phyloP scores from a whole-genome alignment of 2,113 vertebrate genomes.

The Miniopterus natalensis region DNA sequence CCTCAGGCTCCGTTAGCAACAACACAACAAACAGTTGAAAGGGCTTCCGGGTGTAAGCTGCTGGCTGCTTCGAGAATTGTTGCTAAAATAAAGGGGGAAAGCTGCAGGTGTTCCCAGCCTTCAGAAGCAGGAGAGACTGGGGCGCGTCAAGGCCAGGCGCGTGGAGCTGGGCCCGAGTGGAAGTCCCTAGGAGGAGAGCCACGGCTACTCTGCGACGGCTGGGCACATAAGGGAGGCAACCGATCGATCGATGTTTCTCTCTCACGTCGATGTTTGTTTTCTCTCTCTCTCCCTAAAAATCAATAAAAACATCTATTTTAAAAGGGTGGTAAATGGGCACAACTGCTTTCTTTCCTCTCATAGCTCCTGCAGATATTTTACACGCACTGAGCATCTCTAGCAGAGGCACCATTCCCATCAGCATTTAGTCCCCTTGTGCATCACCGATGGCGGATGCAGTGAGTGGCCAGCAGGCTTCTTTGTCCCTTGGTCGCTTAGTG shows the following conservation, averaged over 20 bases:
- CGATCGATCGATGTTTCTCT: not conserved
- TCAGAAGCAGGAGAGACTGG: conserved; percentile 41
- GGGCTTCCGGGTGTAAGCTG: conserved; percentile 78
- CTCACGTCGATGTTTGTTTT: not conserved
- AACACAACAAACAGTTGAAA: conserved; percentile 88
- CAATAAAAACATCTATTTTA: not conserved
- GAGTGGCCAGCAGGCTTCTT: not conserved
- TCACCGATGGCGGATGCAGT: not conserved
- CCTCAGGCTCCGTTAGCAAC: conserved; percentile 89
- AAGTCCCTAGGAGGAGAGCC: not conserved
- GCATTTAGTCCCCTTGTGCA: rapidly evolving
- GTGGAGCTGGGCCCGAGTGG: not conserved
- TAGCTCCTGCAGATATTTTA: not conserved
- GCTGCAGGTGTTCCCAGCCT: conserved; percentile 71
- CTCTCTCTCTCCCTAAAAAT: not conserved
- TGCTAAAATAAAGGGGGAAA: conserved; percentile 75
- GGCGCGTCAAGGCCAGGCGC: conserved; percentile 4
- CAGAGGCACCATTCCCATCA: not conserved
- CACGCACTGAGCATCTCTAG: not conserved
- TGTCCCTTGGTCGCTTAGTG: not conserved
- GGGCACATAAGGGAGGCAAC: not conserved
- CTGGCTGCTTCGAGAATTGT: conserved; percentile 59
- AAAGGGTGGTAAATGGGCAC: not conserved
- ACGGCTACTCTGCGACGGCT: not conserved
- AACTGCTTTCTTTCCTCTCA: not conserved